Evolutionary conservation across 2,888 invertebrate genomes (phyloP).

Genomic region (Micropterix aruncella): DNA sequence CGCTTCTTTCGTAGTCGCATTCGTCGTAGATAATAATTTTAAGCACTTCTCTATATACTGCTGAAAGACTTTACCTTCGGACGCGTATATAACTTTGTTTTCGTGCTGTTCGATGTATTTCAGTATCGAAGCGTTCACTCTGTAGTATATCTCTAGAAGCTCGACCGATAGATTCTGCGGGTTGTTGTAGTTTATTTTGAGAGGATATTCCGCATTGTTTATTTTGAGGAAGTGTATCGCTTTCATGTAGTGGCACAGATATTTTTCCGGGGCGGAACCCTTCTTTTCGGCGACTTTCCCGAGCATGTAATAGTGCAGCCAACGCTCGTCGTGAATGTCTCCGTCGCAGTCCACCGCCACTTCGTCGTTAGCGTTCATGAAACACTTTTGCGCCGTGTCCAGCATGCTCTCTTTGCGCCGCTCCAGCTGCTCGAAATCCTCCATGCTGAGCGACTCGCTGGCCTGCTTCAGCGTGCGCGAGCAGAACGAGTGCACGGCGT

Average conservation of each 20-base stretch:
- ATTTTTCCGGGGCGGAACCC: slow-evolving; percentile 56
- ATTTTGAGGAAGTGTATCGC: slow-evolving; percentile 65
- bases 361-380: slow-evolving; percentile 51
- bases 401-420: slow-evolving; percentile 68
- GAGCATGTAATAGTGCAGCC: slow-evolving; percentile 91
- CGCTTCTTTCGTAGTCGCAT: neutral
- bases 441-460: slow-evolving; percentile 58
- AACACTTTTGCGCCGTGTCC: slow-evolving; percentile 64
- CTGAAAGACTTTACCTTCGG: slow-evolving; percentile 43
- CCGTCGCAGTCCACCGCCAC: slow-evolving; percentile 38
- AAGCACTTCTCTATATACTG: slow-evolving; percentile 39
- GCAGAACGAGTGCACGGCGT: slow-evolving; percentile 81
- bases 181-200: slow-evolving; percentile 71
- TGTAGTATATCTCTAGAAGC: slow-evolving; percentile 72
- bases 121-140: slow-evolving; percentile 79
- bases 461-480: slow-evolving; percentile 76
- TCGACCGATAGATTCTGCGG: slow-evolving; percentile 78
- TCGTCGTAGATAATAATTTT: slow-evolving; percentile 24
- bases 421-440: slow-evolving; percentile 59
- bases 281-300: slow-evolving; percentile 89
- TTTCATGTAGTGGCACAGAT: slow-evolving; percentile 67
- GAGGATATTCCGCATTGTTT: slow-evolving; percentile 71
- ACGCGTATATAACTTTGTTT: slow-evolving; percentile 47
- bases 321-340: slow-evolving; percentile 65
- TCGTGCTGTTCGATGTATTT: slow-evolving; percentile 72